Evolutionary conservation across 2,113 vertebrate species (phyloP).

Genomic region (Hippocampus barbouri): DNA sequence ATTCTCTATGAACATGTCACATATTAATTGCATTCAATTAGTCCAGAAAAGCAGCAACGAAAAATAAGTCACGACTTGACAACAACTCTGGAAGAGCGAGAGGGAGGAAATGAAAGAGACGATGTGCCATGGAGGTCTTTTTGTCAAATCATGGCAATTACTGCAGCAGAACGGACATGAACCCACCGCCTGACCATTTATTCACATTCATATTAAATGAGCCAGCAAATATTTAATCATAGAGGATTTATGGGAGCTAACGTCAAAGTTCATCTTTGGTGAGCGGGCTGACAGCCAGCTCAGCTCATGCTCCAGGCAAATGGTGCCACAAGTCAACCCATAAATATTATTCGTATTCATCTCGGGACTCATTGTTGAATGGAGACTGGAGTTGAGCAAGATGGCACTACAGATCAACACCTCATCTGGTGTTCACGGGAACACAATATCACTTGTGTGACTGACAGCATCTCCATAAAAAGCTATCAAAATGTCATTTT

Average conservation of each 20-base stretch:
- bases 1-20: neutral
- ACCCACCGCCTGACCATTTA: conserved; percentile 50
- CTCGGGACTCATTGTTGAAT: conserved; percentile 34
- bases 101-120: conserved; percentile 16
- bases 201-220: conserved; percentile 64
- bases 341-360: conserved; percentile 55
- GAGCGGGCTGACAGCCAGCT: conserved; percentile 26
- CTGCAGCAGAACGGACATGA: conserved; percentile 39
- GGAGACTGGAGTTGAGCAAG: conserved; percentile 7
- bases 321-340: conserved; percentile 31
- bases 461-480: conserved; percentile 1
- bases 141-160: conserved; percentile 39
- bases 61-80: conserved; percentile 3
- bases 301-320: conserved; percentile 37
- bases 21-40: neutral
- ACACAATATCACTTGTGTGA: neutral
- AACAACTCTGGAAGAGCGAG: neutral
- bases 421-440: conserved; percentile 2
- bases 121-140: conserved; percentile 7
- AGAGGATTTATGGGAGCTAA: conserved; percentile 45
- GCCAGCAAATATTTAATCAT: conserved; percentile 64
- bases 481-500: neutral
- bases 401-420: conserved; percentile 14
- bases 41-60: neutral
- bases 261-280: conserved; percentile 56